phyloP scores from a whole-genome alignment of 2,797 vertebrate species.

The Ptychobarbus kaznakovi region DNA sequence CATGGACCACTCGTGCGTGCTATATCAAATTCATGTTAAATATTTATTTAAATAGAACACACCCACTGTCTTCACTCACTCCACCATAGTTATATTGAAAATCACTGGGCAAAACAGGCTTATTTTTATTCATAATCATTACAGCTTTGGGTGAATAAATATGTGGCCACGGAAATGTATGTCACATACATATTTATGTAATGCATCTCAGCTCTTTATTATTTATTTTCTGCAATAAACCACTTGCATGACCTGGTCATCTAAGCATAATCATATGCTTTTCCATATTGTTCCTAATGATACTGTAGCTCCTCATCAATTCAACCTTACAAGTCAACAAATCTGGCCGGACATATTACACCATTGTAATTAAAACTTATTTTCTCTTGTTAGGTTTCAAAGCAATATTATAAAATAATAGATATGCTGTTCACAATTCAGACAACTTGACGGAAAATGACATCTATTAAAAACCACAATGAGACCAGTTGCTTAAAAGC shows the following conservation, averaged over 20 bases:
- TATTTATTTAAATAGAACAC: background rate
- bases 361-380: background rate
- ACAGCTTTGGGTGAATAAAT: background rate
- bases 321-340: background rate
- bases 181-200: background rate
- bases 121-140: background rate
- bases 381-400: background rate
- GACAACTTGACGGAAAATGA: no score
- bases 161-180: background rate
- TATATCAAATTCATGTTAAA: background rate
- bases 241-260: background rate
- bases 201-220: background rate
- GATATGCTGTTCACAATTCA: no score
- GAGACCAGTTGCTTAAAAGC: background rate
- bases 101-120: no score
- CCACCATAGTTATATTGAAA: background rate
- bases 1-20: background rate
- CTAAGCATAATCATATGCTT: background rate
- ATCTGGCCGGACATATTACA: background rate
- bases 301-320: background rate
- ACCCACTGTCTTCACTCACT: background rate
- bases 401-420: no score
- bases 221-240: background rate
- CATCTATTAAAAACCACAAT: background rate
- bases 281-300: background rate